Base-by-base conservation (phyloP, 2,888 invertebrate genomes). In the Parochlus steinenii region DNA sequence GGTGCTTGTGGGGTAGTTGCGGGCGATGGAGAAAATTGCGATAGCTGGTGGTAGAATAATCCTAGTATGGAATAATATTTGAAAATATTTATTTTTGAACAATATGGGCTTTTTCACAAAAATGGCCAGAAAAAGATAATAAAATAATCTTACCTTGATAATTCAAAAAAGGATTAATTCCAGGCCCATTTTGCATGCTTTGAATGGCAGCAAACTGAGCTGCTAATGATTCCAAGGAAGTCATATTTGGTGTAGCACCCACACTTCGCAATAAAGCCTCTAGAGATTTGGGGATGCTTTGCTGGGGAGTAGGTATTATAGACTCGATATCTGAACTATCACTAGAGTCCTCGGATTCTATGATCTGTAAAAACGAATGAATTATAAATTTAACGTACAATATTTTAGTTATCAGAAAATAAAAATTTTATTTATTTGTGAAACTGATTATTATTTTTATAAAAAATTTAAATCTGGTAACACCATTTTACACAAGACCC, bases 221-320 rank as follows among this genome's bases (percentile, higher is more conserved):
- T 52, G 80, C 77, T 66, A 81, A 71, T 56, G 74, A 71, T 60
- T 67, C 67, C 48, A 67, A 59, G 44, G 67, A 65, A 46, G 67
- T 64, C 67, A 67, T 67, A 50, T 60, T 64, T 45, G 52, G 52
- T 45, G 44, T 46, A 40, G 42, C 44, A 38, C 47, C 47, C 17
- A 31, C 22, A 31, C 33, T 29, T 44, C 43, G 46, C 29, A 45
- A 39, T 35, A 43, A 40, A 36, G 43, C 41, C 39, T 43, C 43
- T 37, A 38, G 22, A 30, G 29, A 23, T 28, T 30, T 36, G 16
- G 26, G 29, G 15, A 30, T 23, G 11, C 24, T 11, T 6, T 20
- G 8, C 8, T 19, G 17, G 18, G 28, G 18, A 26, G 12, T 22
- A 14, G 19, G 17, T 11, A 12, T n/a, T 11, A 28, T 27, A 22